phyloP scores from a whole-genome alignment of 2,888 invertebrate species.

The Torymus texanus region DNA sequence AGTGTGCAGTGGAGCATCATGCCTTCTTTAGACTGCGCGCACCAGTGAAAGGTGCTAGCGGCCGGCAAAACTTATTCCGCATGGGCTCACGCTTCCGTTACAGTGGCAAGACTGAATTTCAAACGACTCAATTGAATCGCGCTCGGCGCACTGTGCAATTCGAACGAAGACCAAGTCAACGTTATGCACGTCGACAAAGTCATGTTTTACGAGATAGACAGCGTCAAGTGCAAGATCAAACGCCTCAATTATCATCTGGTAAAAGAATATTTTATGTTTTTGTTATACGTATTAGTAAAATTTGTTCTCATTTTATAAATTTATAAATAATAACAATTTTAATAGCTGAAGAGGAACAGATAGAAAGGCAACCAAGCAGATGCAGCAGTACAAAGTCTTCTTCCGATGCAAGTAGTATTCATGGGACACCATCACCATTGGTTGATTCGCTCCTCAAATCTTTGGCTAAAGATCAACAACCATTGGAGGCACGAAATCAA shows the following conservation, averaged over 20 bases:
- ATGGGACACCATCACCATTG: slow-evolving; percentile 73
- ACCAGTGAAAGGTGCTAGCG: slow-evolving; percentile 90
- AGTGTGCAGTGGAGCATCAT: slow-evolving; percentile 99
- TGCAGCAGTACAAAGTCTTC: slow-evolving; percentile 74
- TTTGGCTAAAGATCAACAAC: slow-evolving; percentile 83
- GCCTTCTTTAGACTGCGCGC: slow-evolving; percentile 97
- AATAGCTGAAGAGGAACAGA: slow-evolving; percentile 67
- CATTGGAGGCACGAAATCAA: slow-evolving; percentile 79
- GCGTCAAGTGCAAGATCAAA: slow-evolving; percentile 76
- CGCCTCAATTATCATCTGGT: slow-evolving; percentile 66
- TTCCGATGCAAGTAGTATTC: slow-evolving; percentile 72
- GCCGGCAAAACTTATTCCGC: slow-evolving; percentile 96
- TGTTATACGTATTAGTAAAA: no score
- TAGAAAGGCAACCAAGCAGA: slow-evolving; percentile 71
- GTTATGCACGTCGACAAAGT: slow-evolving; percentile 94
- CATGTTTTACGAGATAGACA: slow-evolving; percentile 90
- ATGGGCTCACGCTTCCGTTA: slow-evolving; percentile 98
- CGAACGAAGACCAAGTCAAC: slow-evolving; percentile 96
- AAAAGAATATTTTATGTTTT: slow-evolving; percentile 9
- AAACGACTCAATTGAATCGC: slow-evolving; percentile 93
- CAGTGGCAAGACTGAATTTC: slow-evolving; percentile 98
- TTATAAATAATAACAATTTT: slow-evolving; percentile 6
- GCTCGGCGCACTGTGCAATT: slow-evolving; percentile 96
- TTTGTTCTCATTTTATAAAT: background rate
- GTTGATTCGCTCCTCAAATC: slow-evolving; percentile 87